Conservation (phyloP, 2,888 invertebrate genomes). For the Drosophila melanosoma region DNA sequence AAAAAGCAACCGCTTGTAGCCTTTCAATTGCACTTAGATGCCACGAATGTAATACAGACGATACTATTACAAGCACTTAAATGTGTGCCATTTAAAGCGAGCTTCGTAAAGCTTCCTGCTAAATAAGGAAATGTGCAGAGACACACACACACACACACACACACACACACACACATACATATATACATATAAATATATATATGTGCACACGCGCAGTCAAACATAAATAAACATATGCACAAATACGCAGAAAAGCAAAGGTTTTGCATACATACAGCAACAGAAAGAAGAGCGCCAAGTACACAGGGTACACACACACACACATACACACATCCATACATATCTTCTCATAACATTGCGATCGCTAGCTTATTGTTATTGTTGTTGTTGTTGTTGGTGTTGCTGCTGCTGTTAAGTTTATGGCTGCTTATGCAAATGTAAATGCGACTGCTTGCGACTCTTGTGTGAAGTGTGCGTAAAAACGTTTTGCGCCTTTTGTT, state of each 20-base stretch:
- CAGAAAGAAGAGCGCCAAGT: constrained; percentile 38
- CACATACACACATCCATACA: neutral
- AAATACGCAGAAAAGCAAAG: constrained; percentile 42
- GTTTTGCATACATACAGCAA: constrained; percentile 33
- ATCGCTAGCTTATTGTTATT: constrained; percentile 33
- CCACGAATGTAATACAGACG: constrained; percentile 1
- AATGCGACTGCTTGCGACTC: constrained; percentile 54
- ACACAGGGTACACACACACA: constrained; percentile 19
- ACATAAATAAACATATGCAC: constrained; percentile 1
- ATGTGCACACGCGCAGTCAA: neutral
- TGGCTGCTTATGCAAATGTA: constrained; percentile 78
- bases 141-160: neutral
- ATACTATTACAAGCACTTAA: constrained; percentile 26
- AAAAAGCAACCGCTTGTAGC: no score
- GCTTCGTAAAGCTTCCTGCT: constrained; percentile 42
- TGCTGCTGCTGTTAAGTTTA: constrained; percentile 58
- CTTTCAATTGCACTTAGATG: neutral
- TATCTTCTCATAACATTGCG: constrained; percentile 42
- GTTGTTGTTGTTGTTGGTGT: constrained; percentile 20
- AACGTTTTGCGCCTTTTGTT: constrained; percentile 78
- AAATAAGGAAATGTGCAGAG: constrained; percentile 53
- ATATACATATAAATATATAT: neutral
- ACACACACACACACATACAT: constrained; percentile 1
- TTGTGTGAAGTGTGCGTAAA: constrained; percentile 72
- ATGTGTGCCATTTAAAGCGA: constrained; percentile 29